Conservation (phyloP, 2,888 invertebrate genomes). For the Tinea semifulvella region DNA sequence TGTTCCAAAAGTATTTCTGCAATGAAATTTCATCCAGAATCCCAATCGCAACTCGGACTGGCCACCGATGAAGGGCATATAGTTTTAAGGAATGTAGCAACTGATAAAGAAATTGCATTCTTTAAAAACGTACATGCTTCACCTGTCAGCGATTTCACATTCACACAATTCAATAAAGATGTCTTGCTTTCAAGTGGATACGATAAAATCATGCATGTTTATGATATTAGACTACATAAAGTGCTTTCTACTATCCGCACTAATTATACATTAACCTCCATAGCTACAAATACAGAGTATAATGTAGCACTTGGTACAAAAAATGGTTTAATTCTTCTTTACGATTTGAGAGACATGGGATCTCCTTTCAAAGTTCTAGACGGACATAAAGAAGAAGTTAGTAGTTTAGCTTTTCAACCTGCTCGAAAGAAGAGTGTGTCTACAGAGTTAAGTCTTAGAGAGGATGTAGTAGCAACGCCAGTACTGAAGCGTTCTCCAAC, state of each 20-base stretch:
- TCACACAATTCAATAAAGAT: constrained; percentile 63
- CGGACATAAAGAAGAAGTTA: constrained; percentile 59
- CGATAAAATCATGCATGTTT: constrained; percentile 65
- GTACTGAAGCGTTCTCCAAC: constrained; percentile 21
- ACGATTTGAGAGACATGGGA: constrained; percentile 63
- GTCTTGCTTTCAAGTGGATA: constrained; percentile 64
- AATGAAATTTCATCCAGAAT: constrained; percentile 59
- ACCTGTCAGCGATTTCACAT: constrained; percentile 65
- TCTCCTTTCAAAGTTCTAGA: constrained; percentile 51
- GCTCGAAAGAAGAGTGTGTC: constrained; percentile 35
- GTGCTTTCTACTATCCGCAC: constrained; percentile 51
- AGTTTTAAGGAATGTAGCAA: constrained; percentile 47
- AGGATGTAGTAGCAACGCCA: constrained; percentile 39
- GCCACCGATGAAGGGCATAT: constrained; percentile 64
- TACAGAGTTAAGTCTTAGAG: constrained; percentile 49
- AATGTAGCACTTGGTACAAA: constrained; percentile 65
- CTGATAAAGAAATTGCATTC: constrained; percentile 52
- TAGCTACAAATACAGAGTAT: constrained; percentile 45
- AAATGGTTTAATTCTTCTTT: constrained; percentile 60
- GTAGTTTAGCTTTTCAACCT: constrained; percentile 56
- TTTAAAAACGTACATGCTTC: constrained; percentile 64
- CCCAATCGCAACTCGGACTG: constrained; percentile 47
- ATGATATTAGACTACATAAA: constrained; percentile 59
- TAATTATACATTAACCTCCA: constrained; percentile 42
- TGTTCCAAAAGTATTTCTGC: constrained; percentile 53